Evolutionary conservation across 2,113 vertebrate genomes (phyloP).

Genomic region (Hippocampus guttulatus): DNA sequence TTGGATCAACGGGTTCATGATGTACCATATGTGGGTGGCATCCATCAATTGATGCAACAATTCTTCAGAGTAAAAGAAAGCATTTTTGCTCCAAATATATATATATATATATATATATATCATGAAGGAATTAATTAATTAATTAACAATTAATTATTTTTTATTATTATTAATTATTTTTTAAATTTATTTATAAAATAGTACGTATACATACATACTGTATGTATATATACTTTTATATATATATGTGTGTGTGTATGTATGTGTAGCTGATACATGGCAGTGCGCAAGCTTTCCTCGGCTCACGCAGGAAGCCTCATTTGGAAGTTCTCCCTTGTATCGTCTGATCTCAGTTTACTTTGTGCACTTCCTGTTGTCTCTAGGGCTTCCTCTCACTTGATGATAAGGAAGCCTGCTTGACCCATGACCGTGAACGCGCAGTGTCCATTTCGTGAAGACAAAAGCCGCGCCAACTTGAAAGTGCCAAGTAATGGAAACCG

Average conservation of each 20-base stretch:
- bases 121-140: too few relatives aligned
- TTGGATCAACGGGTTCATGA: too few relatives aligned
- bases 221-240: too few relatives aligned
- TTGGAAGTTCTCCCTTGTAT: constrained; percentile 64
- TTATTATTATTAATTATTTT: too few relatives aligned
- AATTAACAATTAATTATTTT: too few relatives aligned
- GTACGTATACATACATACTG: too few relatives aligned
- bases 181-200: too few relatives aligned
- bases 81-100: too few relatives aligned
- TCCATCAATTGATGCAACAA: too few relatives aligned
- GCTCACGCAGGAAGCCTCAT: constrained; percentile 65
- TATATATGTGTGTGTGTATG: background rate
- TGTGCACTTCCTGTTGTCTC: constrained; percentile 73
- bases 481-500: constrained; percentile 39
- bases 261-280: constrained; percentile 4
- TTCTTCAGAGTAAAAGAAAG: too few relatives aligned
- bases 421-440: constrained; percentile 57
- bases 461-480: constrained; percentile 44
- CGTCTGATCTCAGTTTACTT: constrained; percentile 73
- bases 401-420: constrained; percentile 74
- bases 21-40: too few relatives aligned
- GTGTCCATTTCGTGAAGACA: constrained; percentile 38
- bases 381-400: constrained; percentile 73
- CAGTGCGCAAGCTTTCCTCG: constrained; percentile 27
- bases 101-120: too few relatives aligned